These are phyloP conservation scores for Brachylomia viminalis DNA, from an alignment of 2,888 invertebrate species.

Conservation along the genomic window DNA sequence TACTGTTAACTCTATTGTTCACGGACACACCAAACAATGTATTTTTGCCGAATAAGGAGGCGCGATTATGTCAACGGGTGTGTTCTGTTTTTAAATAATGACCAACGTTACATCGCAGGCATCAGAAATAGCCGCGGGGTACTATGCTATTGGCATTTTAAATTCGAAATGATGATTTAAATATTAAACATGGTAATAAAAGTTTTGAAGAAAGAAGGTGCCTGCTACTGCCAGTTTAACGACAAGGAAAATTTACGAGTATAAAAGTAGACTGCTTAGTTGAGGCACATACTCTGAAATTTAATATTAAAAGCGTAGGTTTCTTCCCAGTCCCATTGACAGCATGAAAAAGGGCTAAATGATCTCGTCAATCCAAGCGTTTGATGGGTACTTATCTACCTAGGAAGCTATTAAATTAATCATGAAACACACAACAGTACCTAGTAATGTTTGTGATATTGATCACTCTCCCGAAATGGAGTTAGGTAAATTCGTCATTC, in stretches of 20 bases:
- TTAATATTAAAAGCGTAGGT: background rate
- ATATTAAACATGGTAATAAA: slow-evolving; percentile 60
- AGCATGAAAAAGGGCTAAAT: background rate
- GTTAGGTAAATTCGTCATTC: background rate
- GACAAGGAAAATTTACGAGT: slow-evolving; percentile 27
- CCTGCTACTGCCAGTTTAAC: slow-evolving; percentile 31
- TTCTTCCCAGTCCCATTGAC: background rate
- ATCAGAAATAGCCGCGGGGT: slow-evolving; percentile 77
- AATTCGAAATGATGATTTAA: slow-evolving; percentile 67
- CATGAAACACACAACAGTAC: too few relatives aligned
- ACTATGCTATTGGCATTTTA: slow-evolving; percentile 76
- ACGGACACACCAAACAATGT: slow-evolving; percentile 87
- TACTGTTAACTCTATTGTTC: slow-evolving; percentile 89
- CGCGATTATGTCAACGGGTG: slow-evolving; percentile 88
- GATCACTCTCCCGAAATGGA: background rate
- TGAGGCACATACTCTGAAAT: background rate
- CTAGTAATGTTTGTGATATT: background rate
- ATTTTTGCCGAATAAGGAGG: slow-evolving; percentile 88
- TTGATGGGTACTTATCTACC: background rate
- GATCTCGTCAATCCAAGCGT: background rate
- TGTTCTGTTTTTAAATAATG: slow-evolving; percentile 88
- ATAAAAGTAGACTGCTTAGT: background rate
- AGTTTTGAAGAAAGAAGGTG: slow-evolving; percentile 44
- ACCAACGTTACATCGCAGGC: slow-evolving; percentile 74
- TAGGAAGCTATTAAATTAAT: background rate